Percentiles rank a stretch among this genome's conserved stretches.
Evolutionary conservation across 1,140 invertebrate species (phyloP).

Genomic region (Eriocheir sinensis): DNA sequence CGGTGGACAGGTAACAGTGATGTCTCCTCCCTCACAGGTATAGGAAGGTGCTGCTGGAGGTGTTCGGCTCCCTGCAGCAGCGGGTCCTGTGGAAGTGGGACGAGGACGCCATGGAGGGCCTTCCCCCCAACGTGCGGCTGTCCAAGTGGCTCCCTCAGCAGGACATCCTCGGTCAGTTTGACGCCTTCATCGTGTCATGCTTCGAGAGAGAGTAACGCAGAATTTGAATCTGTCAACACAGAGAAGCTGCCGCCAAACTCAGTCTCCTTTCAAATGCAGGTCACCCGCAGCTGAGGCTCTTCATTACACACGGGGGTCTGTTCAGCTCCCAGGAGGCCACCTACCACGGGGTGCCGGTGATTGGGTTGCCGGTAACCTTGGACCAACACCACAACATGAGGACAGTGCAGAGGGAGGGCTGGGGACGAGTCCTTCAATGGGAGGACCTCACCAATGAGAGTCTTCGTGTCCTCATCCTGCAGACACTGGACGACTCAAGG

Average conservation of each 20-base stretch:
- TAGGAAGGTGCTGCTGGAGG: slow-evolving; percentile 31
- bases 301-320: slow-evolving; percentile 31
- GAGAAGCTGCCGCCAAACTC: too few relatives aligned
- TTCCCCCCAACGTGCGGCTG: neutral
- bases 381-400: slow-evolving; percentile 30
- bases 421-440: neutral
- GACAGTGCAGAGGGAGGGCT: neutral
- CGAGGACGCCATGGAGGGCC: neutral
- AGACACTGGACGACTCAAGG: slow-evolving; percentile 50
- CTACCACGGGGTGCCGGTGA: slow-evolving; percentile 39
- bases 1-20: too few relatives aligned
- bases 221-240: too few relatives aligned
- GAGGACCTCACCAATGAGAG: slow-evolving; percentile 37
- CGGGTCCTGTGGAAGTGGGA: neutral
- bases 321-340: slow-evolving; percentile 42
- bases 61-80: slow-evolving; percentile 4
- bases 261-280: slow-evolving; percentile 3
- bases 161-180: neutral
- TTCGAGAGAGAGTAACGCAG: neutral
- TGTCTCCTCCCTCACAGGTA: neutral
- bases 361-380: neutral
- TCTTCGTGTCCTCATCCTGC: slow-evolving; percentile 11
- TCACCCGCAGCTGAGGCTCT: slow-evolving; percentile 32
- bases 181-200: too few relatives aligned
- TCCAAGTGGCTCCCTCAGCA: slow-evolving; percentile 17